These are phyloP conservation scores for Drosophila leontia DNA, from an alignment of 1,140 invertebrate genomes.

Conservation along the genomic window DNA sequence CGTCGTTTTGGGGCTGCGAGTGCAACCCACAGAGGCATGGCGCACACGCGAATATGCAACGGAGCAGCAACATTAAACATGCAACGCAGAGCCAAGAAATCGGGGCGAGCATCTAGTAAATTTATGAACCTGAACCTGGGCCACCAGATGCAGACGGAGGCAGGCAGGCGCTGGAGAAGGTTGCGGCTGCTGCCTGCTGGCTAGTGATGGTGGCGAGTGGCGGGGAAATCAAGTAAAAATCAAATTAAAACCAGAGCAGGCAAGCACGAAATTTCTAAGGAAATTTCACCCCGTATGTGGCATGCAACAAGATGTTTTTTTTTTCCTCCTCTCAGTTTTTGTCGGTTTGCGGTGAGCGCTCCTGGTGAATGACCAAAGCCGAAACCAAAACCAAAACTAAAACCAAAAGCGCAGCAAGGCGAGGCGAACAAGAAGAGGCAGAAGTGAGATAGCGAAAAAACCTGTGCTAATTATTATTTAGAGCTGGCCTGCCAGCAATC, in stretches of 20 bases:
- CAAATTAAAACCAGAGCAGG: slow-evolving; percentile 83
- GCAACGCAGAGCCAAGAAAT: slow-evolving; percentile 65
- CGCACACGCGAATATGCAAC: slow-evolving; percentile 80
- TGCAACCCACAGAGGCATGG: slow-evolving; percentile 64
- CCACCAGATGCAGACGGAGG: slow-evolving; percentile 36
- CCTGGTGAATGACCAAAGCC: slow-evolving; percentile 76
- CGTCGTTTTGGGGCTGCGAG: slow-evolving; percentile 9
- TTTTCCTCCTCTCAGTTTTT: slow-evolving; percentile 19
- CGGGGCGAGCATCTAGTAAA: slow-evolving; percentile 75
- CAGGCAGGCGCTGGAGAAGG: slow-evolving; percentile 9
- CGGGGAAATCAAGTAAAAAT: slow-evolving; percentile 72
- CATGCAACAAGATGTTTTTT: slow-evolving; percentile 73
- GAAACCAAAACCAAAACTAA: slow-evolving; percentile 60
- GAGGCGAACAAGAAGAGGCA: slow-evolving; percentile 34
- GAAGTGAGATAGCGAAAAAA: slow-evolving; percentile 38
- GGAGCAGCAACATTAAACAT: slow-evolving; percentile 82
- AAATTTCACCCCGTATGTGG: slow-evolving; percentile 82
- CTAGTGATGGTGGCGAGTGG: slow-evolving; percentile 1
- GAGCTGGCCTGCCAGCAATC: slow-evolving; percentile 77
- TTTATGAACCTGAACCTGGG: slow-evolving; percentile 82
- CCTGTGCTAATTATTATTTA: slow-evolving; percentile 84
- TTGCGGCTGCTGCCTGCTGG: slow-evolving; percentile 15
- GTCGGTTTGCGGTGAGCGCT: slow-evolving; percentile 24
- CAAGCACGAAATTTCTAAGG: slow-evolving; percentile 84
- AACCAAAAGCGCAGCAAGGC: slow-evolving; percentile 59